Base-by-base conservation (phyloP, 2,888 invertebrate species). In the Drosophila neotestacea region DNA sequence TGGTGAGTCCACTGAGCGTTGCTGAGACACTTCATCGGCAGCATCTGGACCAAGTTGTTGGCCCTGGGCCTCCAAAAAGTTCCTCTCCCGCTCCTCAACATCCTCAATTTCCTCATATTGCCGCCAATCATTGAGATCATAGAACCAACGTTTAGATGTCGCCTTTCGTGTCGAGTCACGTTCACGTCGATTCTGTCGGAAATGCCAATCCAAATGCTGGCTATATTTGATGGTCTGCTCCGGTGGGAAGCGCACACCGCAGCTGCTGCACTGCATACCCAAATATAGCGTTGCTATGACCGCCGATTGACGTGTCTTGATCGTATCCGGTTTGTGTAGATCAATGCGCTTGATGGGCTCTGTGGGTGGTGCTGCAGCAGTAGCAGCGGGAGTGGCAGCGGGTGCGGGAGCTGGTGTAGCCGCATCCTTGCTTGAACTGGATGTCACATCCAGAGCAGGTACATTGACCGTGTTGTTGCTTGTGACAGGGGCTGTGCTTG, bases 121-220 rank as follows among this genome's bases (percentile, higher is more conserved):
- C 90, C 97, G 95, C 98, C 98, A 98, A 93, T 98, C 98, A 64
- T 95, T 94, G 32, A 96, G 94, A 88, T 96, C 96, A 91, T 98
- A 98, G 92, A 97, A 98, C 98, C 98, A 98, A 88, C 95, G 95
- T 4, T 98, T 94, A 32, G 96, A 96, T 88, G 96, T 96, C 0
- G 97, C 96, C 56, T 97, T 95, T 10, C 97, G 94, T 0, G 96
- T 95, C 0, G 96, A 96, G 90, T 97, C 97, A 76, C 97, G 95
- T 84, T 97, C 98, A 60, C 96, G 94, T 2, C 98, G 93, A 93
- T 99, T 99, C 92, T 98, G 97, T 0, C 98, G 93, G 93, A 99
- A 99, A 93, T 99, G 99, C 99, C 99, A 99, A 93, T 99, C 99
- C 69, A 99, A 94, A 93, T 99, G 99, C 91, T 97, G 97, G 86